A percentile compares a stretch with the other conserved stretches of the same genome.
These are phyloP conservation scores for Escarpia spicata DNA, from an alignment of 2,888 invertebrate species.

Conservation along the genomic window DNA sequence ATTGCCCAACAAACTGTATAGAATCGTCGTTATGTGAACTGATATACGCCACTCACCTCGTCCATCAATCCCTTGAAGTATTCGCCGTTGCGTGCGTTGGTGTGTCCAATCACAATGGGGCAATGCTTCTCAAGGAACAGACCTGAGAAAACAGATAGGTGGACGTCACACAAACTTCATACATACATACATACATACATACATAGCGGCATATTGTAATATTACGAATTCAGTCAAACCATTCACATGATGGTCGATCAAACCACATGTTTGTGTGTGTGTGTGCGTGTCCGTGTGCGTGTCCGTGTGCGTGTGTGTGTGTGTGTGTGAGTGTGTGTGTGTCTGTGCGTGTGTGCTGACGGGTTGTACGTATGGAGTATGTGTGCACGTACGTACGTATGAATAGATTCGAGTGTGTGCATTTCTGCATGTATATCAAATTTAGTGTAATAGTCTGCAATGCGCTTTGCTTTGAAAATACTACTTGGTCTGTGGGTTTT, in stretches of 20 bases:
- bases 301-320: background rate
- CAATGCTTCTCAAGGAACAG: slow-evolving; percentile 28
- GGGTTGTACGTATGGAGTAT: background rate
- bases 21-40: too few relatives aligned
- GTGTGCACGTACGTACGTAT: background rate
- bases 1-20: too few relatives aligned
- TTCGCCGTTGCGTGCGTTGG: slow-evolving; percentile 19
- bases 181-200: too few relatives aligned
- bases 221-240: background rate
- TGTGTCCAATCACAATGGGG: slow-evolving; percentile 25
- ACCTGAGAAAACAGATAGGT: background rate
- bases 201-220: background rate
- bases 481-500: too few relatives aligned
- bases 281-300: background rate
- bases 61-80: slow-evolving; percentile 24
- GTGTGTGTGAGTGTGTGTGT: background rate
- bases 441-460: too few relatives aligned
- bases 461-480: too few relatives aligned
- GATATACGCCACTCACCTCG: background rate
- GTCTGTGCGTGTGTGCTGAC: background rate
- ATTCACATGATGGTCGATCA: background rate
- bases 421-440: too few relatives aligned
- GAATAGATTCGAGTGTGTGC: too few relatives aligned
- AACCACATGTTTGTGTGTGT: background rate
- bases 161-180: too few relatives aligned